phyloP scores from a whole-genome alignment of 2,113 vertebrate species.

The Antechinus flavipes region DNA sequence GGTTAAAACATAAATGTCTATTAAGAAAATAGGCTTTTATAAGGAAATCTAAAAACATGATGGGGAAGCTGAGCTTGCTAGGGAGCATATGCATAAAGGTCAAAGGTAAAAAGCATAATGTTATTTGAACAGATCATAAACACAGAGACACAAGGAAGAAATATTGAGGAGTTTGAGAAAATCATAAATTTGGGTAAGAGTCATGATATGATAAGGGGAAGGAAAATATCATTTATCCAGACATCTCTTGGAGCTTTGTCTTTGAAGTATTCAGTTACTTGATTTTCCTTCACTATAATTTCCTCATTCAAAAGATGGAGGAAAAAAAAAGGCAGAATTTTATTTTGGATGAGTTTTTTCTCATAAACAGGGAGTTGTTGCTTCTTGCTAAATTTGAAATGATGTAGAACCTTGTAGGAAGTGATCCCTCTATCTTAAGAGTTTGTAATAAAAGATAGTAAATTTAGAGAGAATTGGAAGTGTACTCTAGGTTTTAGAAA shows the following conservation, averaged over 20 bases:
- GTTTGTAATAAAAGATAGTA: not conserved
- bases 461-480: not conserved
- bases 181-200: not conserved
- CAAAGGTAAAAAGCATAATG: not conserved
- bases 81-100: not conserved
- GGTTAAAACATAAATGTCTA: not conserved
- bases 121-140: not conserved
- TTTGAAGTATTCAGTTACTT: not conserved
- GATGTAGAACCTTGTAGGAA: not conserved
- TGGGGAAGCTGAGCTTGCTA: not conserved
- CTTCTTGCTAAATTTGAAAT: not conserved
- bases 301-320: no score
- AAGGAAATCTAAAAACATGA: not conserved
- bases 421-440: not conserved
- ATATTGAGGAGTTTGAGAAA: not conserved
- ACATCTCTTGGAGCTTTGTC: not conserved
- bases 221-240: not conserved
- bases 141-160: not conserved
- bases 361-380: not conserved
- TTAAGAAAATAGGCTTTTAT: not conserved
- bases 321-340: not conserved
- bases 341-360: not conserved
- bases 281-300: not conserved
- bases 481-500: not conserved
- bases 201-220: not conserved